Base-by-base conservation (phyloP, 2,797 vertebrate genomes). In the Psittacula derbiana region DNA sequence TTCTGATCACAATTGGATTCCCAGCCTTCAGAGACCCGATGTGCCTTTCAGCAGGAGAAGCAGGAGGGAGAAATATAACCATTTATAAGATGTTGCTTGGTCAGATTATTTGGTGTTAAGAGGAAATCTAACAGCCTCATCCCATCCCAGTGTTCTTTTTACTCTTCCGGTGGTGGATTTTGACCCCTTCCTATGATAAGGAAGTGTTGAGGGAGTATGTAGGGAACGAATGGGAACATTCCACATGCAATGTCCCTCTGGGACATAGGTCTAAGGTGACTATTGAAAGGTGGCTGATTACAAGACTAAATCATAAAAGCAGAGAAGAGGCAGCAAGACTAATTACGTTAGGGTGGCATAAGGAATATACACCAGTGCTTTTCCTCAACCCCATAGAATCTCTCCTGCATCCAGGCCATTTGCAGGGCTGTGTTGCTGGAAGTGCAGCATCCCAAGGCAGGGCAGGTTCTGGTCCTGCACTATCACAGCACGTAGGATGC, bases 391-490 rank as follows among this genome's bases (percentile, higher is more conserved):
- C 44, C 41, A 0, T 1, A 36, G 61, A 53, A 4, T 3, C 4
- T 9, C 17, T 78, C 20, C 40, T 78, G 49, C 41, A 33, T 10
- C 31, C 58, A 66, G 43, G 24, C 8, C 25, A 4, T 40, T 86
- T 6, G 55, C 17, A 25, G 47, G 25, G 55, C n/a, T 49, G 30
- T 3, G 0, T 2, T 40, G 46, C 74, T 71, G 81, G 67, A 71
- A 40, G 10, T 49, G 33, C 44, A 80, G 69, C 44, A 38, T 53
- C 53, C 67, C 0, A 1, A 16, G 38, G 25, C 44, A 27, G n/a
- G 43, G n/a, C 52, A 57, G 16, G 8, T 28, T 20, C 49, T 1
- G 2, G 7, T 62, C 40, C 64, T 27, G 3, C 0, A 0, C 5
- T 40, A 64, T 41, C 17, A 1, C 82, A 18, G 7, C 0, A 0